Evolutionary conservation across 1,140 invertebrate species (phyloP), one percentile per base, ranked within the genome.

Genomic region (Antheraea mylitta): DNA sequence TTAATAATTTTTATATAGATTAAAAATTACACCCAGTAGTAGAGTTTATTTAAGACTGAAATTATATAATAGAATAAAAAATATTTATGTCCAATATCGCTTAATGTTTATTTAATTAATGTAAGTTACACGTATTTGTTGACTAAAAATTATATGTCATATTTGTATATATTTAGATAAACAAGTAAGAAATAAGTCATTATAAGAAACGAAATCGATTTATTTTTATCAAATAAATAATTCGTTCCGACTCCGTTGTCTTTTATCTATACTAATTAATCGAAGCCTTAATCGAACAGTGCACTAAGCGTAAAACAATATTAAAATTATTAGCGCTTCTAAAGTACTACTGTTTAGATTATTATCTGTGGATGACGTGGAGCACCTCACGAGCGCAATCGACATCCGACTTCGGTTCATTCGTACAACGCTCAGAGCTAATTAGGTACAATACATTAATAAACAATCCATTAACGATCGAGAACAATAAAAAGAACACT

Each of bases 361-460:
- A 69, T 73, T 70, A 78, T 78, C 77, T 71, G 64, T 66, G 48
- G 65, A 72, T 74, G 70, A 74, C 67, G 71, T 70, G 74, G 67
- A 66, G 65, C 61, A 66, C 70, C 72, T 78, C 61, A 75, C 71
- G 67, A 64, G 37, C 18, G 59, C 18, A 5, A 13, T 22, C 8
- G 36, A 61, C 36, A 18, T 38, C n/a, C 18, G 66, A 53, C 16
- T n/a, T 7, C 6, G 45, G 38, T 58, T 22, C 59, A 19, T 30
- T 30, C 59, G 61, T 37, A 36, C 19, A 63, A 37, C 61, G 61
- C 61, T 63, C 22, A 11, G 11, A 66, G 66, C 74, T 81, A 85
- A 85, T 85, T 80, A 80, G 72, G 75, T 81, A 85, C 78, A 81
- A 80, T 82, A 53, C 45, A 83, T 83, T 83, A 80, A 82, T 83